These are phyloP conservation scores for Pyrocoelia pectoralis DNA, from an alignment of 2,888 invertebrate genomes.

Conservation along the genomic window DNA sequence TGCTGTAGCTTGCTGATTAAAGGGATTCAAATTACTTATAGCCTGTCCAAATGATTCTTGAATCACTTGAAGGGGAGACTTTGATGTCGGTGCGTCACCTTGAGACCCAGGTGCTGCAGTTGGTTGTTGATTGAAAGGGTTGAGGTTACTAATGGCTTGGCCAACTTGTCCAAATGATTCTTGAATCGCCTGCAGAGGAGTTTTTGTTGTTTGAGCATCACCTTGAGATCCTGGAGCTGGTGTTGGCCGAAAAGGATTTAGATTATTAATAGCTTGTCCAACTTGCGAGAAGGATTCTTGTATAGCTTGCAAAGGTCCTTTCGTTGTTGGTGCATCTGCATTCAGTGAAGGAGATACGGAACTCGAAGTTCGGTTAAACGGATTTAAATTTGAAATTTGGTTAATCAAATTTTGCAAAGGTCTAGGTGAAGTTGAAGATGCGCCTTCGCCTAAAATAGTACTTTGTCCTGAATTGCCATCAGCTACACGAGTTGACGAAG, in stretches of 20 bases:
- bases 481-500: conserved; percentile 28
- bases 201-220: conserved; percentile 31
- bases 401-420: conserved; percentile 20
- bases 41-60: conserved; percentile 33
- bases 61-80: conserved; percentile 31
- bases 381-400: conserved; percentile 31
- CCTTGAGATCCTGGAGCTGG: conserved; percentile 13
- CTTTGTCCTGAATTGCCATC: conserved; percentile 2
- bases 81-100: conserved; percentile 33
- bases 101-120: conserved; percentile 30
- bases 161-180: conserved; percentile 30
- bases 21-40: conserved; percentile 35
- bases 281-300: conserved; percentile 33
- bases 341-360: conserved; percentile 15
- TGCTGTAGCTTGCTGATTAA: conserved; percentile 27
- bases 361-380: conserved; percentile 33
- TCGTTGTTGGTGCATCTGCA: conserved; percentile 34
- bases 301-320: conserved; percentile 27
- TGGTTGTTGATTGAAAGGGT: conserved; percentile 36
- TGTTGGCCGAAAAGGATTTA: conserved; percentile 30
- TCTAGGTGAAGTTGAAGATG: conserved; percentile 17
- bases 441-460: too few relatives aligned
- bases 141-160: conserved; percentile 27
- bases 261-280: conserved; percentile 27
- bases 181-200: conserved; percentile 35